These are phyloP conservation scores for Trichosurus vulpecula DNA, from an alignment of 2,797 vertebrate genomes.

Conservation along the genomic window DNA sequence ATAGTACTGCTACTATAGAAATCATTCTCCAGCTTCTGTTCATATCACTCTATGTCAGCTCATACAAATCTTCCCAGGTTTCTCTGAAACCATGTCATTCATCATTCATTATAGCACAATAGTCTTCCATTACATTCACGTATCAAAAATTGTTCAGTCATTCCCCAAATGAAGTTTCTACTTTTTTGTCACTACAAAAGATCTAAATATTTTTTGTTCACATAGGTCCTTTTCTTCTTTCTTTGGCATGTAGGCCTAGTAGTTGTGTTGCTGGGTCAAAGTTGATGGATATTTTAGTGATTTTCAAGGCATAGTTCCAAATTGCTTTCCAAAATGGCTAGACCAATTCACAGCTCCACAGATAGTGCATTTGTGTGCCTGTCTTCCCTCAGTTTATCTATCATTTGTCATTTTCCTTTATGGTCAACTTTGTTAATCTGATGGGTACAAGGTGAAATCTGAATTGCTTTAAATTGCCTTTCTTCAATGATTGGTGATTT, in stretches of 20 bases:
- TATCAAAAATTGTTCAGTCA: neutral
- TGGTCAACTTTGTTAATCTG: neutral
- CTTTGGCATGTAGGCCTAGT: neutral
- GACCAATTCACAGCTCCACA: too few relatives aligned
- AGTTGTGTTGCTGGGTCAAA: neutral
- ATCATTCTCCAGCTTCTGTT: too few relatives aligned
- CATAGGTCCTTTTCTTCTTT: neutral
- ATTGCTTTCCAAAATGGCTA: too few relatives aligned
- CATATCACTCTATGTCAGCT: too few relatives aligned
- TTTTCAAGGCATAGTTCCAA: neutral
- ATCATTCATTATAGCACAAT: too few relatives aligned
- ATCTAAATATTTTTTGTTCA: neutral
- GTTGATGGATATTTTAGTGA: neutral
- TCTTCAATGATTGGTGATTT: neutral
- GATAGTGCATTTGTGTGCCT: too few relatives aligned
- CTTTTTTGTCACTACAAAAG: neutral
- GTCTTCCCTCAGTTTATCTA: neutral
- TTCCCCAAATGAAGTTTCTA: neutral
- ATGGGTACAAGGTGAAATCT: neutral
- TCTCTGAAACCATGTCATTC: too few relatives aligned
- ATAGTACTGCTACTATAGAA: too few relatives aligned
- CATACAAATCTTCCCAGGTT: too few relatives aligned
- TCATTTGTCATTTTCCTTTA: neutral
- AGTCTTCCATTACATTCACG: too few relatives aligned
- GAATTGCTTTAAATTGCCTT: neutral